A percentile compares a stretch with the other conserved stretches of the same genome.
Conservation (phyloP, 2,888 invertebrate genomes). For the Incurvaria masculella region DNA sequence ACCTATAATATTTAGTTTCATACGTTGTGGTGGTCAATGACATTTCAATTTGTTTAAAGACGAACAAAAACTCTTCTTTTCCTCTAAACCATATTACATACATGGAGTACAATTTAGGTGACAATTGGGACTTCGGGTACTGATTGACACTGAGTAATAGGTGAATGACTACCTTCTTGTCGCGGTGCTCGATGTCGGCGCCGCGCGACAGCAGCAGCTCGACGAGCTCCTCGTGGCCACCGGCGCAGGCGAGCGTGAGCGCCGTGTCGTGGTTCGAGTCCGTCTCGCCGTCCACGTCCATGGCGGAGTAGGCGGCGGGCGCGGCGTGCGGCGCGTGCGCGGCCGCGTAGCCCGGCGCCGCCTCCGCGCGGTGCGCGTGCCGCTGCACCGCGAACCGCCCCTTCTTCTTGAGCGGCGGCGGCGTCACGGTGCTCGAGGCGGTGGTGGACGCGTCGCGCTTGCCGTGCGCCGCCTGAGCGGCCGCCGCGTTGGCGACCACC, state of each 20-base stretch:
- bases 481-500: too few species aligned
- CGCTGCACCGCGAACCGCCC: slow-evolving; percentile 1
- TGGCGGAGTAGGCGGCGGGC: slow-evolving; percentile 64
- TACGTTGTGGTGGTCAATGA: too few species aligned
- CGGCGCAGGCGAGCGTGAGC: slow-evolving; percentile 94
- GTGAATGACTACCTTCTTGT: slow-evolving; percentile 69
- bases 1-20: too few species aligned
- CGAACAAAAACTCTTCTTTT: too few species aligned
- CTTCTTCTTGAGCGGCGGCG: slow-evolving; percentile 38
- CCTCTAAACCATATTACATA: too few species aligned
- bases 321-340: slow-evolving; percentile 34
- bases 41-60: too few species aligned
- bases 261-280: slow-evolving; percentile 99
- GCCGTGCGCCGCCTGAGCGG: slow-evolving; percentile 24
- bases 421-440: slow-evolving; percentile 33
- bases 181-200: slow-evolving; percentile 96
- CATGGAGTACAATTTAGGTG: background rate
- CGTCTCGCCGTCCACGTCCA: slow-evolving; percentile 97
- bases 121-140: too few species aligned
- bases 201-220: slow-evolving; percentile 87
- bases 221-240: slow-evolving; percentile 95
- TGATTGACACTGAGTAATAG: background rate
- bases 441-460: slow-evolving; percentile 42
- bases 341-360: slow-evolving; percentile 27
- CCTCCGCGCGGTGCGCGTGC: slow-evolving; percentile 24